Evolutionary conservation across 2,797 vertebrate species (phyloP), one percentile per base, ranked within the genome.

Genomic region (Microchirus variegatus): DNA sequence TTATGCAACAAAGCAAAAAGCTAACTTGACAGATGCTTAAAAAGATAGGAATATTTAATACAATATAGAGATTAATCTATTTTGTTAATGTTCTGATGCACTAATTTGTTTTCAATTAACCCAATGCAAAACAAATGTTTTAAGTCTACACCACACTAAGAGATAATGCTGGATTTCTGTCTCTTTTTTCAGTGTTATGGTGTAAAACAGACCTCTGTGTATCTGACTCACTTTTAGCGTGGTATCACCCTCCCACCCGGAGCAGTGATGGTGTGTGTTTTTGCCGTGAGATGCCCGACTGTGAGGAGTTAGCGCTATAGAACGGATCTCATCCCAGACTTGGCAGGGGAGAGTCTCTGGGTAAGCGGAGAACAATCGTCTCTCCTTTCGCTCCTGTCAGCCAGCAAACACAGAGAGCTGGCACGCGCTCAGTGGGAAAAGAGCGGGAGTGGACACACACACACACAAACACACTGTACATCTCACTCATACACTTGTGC

Each of bases 401-500:
- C 90, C 90, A 91, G 91, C 74, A 89, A 89, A 90, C 90, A 89
- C 81, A 81, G 83, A 77, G 83, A 88, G 86, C 86, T 91, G 90
- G 90, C 91, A 89, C 53, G 14, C 53, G 2, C 76, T 81, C 78
- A 82, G 75, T 81, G 78, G 87, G 74, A 81, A 83, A 85, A 82
- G 83, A 85, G 80, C 75, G 81, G 88, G 86, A 87, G 69, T 74
- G 75, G 75, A 87, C 77, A 68, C 77, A 63, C 22, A 42, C 57
- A 63, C 53, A 43, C 62, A 67, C 49, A 53, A 37, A 43, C 53
- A 67, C 63, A 42, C 56, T 31, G 7, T 31, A 31, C 31, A 31
- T 31, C 54, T 31, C 44, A 64, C 58, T 47, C 70, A 52, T 18
- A 43, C 37, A 52, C 19, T 62, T 65, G 63, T 56, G 73, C 58